These are phyloP conservation scores for Nebria salina DNA, from an alignment of 2,888 invertebrate genomes.

Conservation along the genomic window DNA sequence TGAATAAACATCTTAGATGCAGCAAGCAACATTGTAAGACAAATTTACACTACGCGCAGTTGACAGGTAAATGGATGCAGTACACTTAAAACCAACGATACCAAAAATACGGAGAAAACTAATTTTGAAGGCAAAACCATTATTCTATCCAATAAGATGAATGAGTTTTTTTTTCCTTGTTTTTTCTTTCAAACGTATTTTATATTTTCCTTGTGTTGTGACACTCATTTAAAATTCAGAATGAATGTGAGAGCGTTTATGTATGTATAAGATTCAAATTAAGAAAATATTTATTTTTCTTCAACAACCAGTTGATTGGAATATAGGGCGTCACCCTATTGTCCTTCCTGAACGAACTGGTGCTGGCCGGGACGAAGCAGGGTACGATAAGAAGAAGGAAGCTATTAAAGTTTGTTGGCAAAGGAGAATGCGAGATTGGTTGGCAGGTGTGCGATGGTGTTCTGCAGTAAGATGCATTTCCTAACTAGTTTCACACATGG, in stretches of 20 bases:
- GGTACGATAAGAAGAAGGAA: background rate
- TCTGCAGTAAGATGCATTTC: conserved; percentile 1
- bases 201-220: background rate
- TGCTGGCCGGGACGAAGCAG: background rate
- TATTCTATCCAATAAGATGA: conserved; percentile 30
- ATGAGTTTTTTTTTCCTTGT: background rate
- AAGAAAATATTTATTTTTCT: too few species aligned
- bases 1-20: background rate
- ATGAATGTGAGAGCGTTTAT: too few species aligned
- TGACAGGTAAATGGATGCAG: conserved; percentile 13
- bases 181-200: background rate
- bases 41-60: background rate
- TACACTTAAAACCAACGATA: conserved; percentile 15
- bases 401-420: conserved; percentile 25
- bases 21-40: background rate
- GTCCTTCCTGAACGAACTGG: background rate
- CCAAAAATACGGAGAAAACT: conserved; percentile 24
- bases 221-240: background rate
- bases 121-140: conserved; percentile 26
- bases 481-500: conserved; percentile 21
- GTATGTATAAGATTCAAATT: too few species aligned
- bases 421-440: conserved; percentile 11
- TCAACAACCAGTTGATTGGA: too few species aligned
- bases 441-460: conserved; percentile 13
- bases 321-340: too few species aligned